Evolutionary conservation across 2,888 invertebrate genomes (phyloP).

Genomic region (Tortricodes alternella): DNA sequence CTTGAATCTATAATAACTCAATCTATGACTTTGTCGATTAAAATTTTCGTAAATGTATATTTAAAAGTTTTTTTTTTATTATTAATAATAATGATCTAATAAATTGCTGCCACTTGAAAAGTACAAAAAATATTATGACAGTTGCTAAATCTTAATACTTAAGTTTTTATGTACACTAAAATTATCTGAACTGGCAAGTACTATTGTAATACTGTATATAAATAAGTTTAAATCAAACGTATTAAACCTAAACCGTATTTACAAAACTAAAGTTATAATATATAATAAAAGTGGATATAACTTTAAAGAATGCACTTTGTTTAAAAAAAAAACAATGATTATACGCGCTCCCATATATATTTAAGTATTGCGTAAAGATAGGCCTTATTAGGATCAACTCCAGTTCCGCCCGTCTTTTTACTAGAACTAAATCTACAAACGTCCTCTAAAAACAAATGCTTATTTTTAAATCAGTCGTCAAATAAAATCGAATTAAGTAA

Average conservation of each 20-base stretch:
- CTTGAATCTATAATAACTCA: constrained; percentile 44
- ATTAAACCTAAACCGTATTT: constrained; percentile 48
- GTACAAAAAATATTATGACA: constrained; percentile 48
- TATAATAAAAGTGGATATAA: constrained; percentile 20
- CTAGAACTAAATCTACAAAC: constrained; percentile 29
- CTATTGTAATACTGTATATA: constrained; percentile 77
- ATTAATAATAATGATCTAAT: constrained; percentile 40
- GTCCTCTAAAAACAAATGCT: constrained; percentile 37
- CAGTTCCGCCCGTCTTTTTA: constrained; percentile 5
- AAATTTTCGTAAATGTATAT: constrained; percentile 38
- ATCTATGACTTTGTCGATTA: constrained; percentile 54
- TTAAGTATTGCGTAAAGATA: constrained; percentile 26
- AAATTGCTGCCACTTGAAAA: constrained; percentile 40
- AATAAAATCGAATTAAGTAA: constrained; percentile 31
- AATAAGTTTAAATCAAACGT: constrained; percentile 58
- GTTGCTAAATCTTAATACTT: constrained; percentile 40
- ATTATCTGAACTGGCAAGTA: constrained; percentile 73
- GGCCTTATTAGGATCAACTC: constrained; percentile 16
- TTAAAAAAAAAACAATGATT: constrained; percentile 25
- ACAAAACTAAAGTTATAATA: constrained; percentile 37
- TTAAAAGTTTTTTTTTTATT: constrained; percentile 30
- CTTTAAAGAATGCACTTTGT: constrained; percentile 29
- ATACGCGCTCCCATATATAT: constrained; percentile 26
- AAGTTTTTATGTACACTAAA: constrained; percentile 53
- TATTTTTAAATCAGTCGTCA: constrained; percentile 43